Base-by-base conservation (phyloP, 2,797 vertebrate genomes). In the Jordanella pulchra region DNA sequence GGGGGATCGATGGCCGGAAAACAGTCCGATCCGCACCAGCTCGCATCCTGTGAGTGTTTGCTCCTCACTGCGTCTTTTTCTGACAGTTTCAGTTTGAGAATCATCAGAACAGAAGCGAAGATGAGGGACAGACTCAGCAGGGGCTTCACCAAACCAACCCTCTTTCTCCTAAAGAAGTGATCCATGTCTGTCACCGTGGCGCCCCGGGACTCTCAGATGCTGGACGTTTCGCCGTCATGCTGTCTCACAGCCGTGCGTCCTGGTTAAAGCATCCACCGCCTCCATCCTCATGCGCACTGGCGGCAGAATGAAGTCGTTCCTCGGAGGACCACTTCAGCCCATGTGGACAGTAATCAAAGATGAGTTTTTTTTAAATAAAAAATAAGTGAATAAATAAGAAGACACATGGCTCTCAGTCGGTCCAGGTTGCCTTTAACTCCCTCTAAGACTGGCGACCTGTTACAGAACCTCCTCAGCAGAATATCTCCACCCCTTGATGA, bases 91-190 rank as follows among this genome's bases (percentile, higher is more conserved):
- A 95, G 86, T 78, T 91, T 95, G 68, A 95, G 94, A 75, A 96
- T 89, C 89, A 95, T 95, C 14, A 95, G 84, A 39, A 96, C 79
- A 28, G 94, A 95, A 7, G 87, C 94, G 18, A 93, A 95, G 53
- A 95, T 75, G 3, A 96, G 81, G 27, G 90, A 91, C 48, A 95
- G 70, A 47, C 94, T 96, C 18, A 96, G 79, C n/a, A 95, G 86
- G 7, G 93, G 92, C 60, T 95, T 96, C 30, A 96, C 70, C 73
- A 92, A 78, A 54, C 86, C 85, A 44, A 91, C 64, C 73, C 92
- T 91, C 75, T 91, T 95, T 50, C 93, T 94, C 64, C 93, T 78
- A 53, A 90, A 92, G 35, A 93, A 75, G 53, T 82, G 85, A 78
- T 95, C 94, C 95, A 95, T 95, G 45, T 27, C 82, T 84, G 56